Conservation (phyloP, 2,113 vertebrate genomes). For the Dromaius novaehollandiae region DNA sequence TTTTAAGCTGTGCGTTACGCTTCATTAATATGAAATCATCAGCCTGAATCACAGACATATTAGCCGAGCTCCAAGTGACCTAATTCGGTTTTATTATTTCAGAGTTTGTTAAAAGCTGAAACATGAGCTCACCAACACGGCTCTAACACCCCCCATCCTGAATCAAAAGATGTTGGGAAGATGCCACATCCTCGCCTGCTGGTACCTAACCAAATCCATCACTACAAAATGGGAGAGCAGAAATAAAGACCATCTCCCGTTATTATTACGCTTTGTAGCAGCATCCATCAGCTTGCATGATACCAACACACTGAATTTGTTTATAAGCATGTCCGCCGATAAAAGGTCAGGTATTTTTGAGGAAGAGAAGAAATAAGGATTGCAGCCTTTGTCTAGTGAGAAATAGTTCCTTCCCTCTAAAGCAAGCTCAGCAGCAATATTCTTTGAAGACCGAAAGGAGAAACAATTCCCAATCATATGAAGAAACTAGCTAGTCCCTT, state of each 20-base stretch:
- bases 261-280: neutral
- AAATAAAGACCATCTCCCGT: constrained; percentile 42
- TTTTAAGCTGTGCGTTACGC: constrained; percentile 13
- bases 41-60: constrained; percentile 9
- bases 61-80: constrained; percentile 25
- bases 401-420: constrained; percentile 29
- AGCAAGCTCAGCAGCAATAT: neutral
- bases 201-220: constrained; percentile 45
- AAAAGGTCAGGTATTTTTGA: constrained; percentile 36
- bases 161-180: constrained; percentile 58
- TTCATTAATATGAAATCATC: constrained; percentile 46
- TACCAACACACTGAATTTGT: constrained; percentile 30
- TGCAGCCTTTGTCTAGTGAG: constrained; percentile 2
- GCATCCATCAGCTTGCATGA: constrained; percentile 12
- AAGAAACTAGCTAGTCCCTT: constrained; percentile 59
- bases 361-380: constrained; percentile 28
- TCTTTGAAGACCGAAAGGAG: constrained; percentile 57
- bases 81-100: constrained; percentile 66
- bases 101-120: constrained; percentile 63
- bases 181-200: constrained; percentile 40
- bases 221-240: constrained; percentile 32
- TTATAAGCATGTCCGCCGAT: neutral
- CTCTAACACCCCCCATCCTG: constrained; percentile 21
- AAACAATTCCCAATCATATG: constrained; percentile 53
- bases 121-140: constrained; percentile 20